These are phyloP conservation scores for Sebastes fasciatus DNA, from an alignment of 2,113 vertebrate genomes.

Conservation along the genomic window DNA sequence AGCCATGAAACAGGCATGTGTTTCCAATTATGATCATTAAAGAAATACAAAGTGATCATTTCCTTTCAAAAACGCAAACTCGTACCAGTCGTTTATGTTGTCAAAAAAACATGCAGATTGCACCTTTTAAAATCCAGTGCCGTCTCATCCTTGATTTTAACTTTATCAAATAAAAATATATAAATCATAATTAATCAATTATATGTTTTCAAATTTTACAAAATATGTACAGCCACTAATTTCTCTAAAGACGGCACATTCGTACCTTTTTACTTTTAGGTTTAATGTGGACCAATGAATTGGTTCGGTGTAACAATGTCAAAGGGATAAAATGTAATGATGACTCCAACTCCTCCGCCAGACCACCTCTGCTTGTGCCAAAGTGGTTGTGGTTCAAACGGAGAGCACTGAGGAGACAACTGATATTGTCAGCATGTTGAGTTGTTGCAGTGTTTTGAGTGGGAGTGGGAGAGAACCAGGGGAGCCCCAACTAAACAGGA, in stretches of 20 bases:
- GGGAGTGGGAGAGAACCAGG: conserved; percentile 70
- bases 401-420: conserved; percentile 70
- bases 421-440: conserved; percentile 77
- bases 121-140: background rate
- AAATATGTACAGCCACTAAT: background rate
- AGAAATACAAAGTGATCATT: conserved; percentile 10
- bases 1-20: background rate
- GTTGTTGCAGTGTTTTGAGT: conserved; percentile 71
- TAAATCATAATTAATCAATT: too few relatives aligned
- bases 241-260: background rate
- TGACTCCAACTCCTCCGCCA: conserved; percentile 46
- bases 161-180: conserved; percentile 32
- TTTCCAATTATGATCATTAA: background rate
- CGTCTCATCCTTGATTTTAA: background rate
- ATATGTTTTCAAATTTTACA: background rate
- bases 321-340: conserved; percentile 55
- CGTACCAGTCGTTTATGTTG: background rate
- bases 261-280: background rate
- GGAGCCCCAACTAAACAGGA: conserved; percentile 79
- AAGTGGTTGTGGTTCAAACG: conserved; percentile 66
- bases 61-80: background rate
- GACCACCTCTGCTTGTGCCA: conserved; percentile 56
- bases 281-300: conserved; percentile 35
- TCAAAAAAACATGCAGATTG: background rate
- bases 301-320: conserved; percentile 40